Conservation (phyloP, 2,113 vertebrate genomes). For the Arizona elegans region DNA sequence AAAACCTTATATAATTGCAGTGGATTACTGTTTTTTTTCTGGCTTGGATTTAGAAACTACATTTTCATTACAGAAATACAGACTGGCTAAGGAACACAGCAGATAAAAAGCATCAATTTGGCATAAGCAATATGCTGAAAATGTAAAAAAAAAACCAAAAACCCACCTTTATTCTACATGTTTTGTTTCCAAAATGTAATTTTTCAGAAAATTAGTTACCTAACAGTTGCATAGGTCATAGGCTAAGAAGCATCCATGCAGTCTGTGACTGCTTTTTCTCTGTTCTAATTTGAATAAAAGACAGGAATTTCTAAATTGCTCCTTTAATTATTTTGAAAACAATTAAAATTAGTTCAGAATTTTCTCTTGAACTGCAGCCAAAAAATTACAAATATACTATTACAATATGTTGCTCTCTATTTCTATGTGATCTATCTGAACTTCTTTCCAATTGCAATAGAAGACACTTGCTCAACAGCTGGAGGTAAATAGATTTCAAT, state of each 20-base stretch:
- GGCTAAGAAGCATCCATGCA: not conserved
- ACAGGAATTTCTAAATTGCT: not conserved
- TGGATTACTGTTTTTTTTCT: not conserved
- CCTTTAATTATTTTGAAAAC: not conserved
- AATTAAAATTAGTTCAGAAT: not conserved
- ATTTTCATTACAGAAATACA: not conserved
- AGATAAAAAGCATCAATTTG: not conserved
- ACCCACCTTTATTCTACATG: not conserved
- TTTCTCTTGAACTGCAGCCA: not conserved
- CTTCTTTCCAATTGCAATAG: no score
- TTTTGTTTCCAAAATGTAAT: not conserved
- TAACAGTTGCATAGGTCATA: not conserved
- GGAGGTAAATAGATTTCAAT: no score
- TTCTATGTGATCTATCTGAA: no score
- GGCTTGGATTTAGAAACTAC: not conserved
- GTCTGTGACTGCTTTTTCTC: not conserved
- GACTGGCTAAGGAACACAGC: not conserved
- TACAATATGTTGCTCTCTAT: no score
- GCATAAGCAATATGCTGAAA: not conserved
- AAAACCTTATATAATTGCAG: not conserved
- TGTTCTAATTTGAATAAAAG: not conserved
- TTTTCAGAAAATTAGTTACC: not conserved
- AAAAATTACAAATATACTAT: no score
- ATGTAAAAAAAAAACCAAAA: not conserved
- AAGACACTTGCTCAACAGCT: no score